A percentile compares a stretch with the other conserved stretches of the same genome.
These are phyloP conservation scores for Trachelus tabidus DNA, from an alignment of 2,888 invertebrate genomes.

Conservation along the genomic window DNA sequence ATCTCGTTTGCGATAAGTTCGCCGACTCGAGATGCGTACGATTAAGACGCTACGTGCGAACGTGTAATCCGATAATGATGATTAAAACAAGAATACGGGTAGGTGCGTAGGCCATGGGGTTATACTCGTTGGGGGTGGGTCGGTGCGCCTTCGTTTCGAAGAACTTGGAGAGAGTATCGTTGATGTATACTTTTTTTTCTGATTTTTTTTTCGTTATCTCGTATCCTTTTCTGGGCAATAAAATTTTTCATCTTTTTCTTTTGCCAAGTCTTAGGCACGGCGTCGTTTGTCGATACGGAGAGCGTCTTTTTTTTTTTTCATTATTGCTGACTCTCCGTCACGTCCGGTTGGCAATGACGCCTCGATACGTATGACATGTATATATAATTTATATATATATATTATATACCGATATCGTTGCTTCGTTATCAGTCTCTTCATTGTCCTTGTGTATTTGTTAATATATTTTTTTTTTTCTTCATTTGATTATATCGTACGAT, in stretches of 20 bases:
- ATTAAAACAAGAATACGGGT: conserved; percentile 7
- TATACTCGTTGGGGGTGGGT: conserved; percentile 53
- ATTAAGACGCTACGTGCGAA: neutral
- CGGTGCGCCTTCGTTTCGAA: conserved; percentile 53
- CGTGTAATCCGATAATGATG: neutral
- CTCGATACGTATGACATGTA: neutral
- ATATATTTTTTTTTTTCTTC: neutral
- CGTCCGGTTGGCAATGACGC: neutral
- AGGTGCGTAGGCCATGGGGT: conserved; percentile 59
- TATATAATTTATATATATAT: neutral
- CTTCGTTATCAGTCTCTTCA: neutral
- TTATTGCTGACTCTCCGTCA: neutral
- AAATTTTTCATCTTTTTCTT: neutral
- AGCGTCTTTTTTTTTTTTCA: neutral
- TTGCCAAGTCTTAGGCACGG: neutral
- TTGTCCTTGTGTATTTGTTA: neutral
- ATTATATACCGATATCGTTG: neutral
- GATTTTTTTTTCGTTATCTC: neutral
- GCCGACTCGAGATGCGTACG: neutral
- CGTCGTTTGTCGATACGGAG: neutral
- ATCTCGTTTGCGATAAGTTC: neutral
- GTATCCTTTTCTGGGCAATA: neutral
- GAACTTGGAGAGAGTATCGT: neutral
- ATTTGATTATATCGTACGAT: neutral
- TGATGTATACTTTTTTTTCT: neutral